A percentile compares a stretch with the other conserved stretches of the same genome.
Evolutionary conservation across 1,140 invertebrate genomes (phyloP).

Genomic region (Zaprionus kolodkinae): DNA sequence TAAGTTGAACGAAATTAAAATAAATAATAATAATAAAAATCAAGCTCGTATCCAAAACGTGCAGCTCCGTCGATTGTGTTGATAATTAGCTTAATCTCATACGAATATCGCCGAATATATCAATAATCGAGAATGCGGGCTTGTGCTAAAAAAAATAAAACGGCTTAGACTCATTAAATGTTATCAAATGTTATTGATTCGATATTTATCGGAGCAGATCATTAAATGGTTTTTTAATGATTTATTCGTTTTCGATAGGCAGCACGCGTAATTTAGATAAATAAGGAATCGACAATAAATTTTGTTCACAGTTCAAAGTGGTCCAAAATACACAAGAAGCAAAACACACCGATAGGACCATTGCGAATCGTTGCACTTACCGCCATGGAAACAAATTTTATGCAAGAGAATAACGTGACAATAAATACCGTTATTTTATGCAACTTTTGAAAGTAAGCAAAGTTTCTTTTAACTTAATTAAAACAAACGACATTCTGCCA

Average conservation of each 20-base stretch:
- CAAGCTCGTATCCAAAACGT: conserved; percentile 11
- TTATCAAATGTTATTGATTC: not conserved
- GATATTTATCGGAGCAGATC: not conserved
- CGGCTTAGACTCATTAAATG: not conserved
- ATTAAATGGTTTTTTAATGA: not conserved
- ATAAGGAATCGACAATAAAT: conserved; percentile 5
- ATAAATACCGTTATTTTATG: not conserved
- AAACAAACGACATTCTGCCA: not conserved
- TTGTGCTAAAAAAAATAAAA: not conserved
- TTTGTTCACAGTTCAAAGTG: not conserved
- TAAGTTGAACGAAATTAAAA: conserved; percentile 7
- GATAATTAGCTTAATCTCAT: conserved; percentile 1
- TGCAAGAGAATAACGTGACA: not conserved
- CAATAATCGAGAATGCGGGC: not conserved
- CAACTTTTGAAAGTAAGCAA: not conserved
- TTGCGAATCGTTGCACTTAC: not conserved
- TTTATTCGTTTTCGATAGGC: not conserved
- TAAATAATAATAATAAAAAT: not conserved
- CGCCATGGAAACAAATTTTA: not conserved
- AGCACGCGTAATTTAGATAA: not conserved
- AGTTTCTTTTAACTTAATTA: not conserved
- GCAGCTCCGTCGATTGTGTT: conserved; percentile 1
- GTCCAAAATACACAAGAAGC: conserved; percentile 4
- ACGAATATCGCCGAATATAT: not conserved
- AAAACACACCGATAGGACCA: conserved; percentile 2